Base-by-base conservation (phyloP, 1,140 invertebrate genomes). In the Bombus cullumanus region DNA sequence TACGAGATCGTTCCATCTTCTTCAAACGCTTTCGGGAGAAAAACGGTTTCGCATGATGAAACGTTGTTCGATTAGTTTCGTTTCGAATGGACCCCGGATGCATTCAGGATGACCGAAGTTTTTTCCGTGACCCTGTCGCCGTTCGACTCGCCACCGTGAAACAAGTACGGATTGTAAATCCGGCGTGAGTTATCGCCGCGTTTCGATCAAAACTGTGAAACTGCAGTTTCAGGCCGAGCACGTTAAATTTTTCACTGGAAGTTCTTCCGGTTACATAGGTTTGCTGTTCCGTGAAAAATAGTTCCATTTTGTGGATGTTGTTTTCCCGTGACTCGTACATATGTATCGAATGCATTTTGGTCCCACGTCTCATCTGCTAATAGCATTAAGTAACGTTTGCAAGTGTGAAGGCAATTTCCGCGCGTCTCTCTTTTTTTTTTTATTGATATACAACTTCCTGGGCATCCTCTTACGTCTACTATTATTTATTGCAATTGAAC, bases 201-300 rank as follows among this genome's bases (percentile, higher is more conserved):
- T 83, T 89, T 86, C 88, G 73, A 82, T 83, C 86, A 89, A 89
- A 89, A 89, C 88, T 80, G 87, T 87, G 78, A 66, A 82, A 78
- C 87, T 81, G 74, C 84, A 83, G 79, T 85, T 81, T 81, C 84
- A 43, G 41, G 62, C 37, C 74, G 85, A 9, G 43, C 78, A 83
- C 66, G 85, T 87, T 75, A 78, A 89, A 90, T 90, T 89, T 90
- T 89, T 89, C 89, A 83, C 77, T 74, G 78, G 47, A 84, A 89
- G 85, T 85, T 87, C 69, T 79, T 79, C 85, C 77, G 73, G 88
- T 79, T 81, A 75, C 77, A 89, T 89, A 85, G 88, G 82, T 66
- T 66, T 73, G 81, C 73, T 74, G 85, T 79, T 86, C 74, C 81
- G 75, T 89, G 88, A 89, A 86, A 86, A 89, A 88, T 89, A 85